Percentiles rank a stretch among this genome's conserved stretches.
phyloP scores from a whole-genome alignment of 2,797 vertebrate genomes.

The Hafferia zeledoni region DNA sequence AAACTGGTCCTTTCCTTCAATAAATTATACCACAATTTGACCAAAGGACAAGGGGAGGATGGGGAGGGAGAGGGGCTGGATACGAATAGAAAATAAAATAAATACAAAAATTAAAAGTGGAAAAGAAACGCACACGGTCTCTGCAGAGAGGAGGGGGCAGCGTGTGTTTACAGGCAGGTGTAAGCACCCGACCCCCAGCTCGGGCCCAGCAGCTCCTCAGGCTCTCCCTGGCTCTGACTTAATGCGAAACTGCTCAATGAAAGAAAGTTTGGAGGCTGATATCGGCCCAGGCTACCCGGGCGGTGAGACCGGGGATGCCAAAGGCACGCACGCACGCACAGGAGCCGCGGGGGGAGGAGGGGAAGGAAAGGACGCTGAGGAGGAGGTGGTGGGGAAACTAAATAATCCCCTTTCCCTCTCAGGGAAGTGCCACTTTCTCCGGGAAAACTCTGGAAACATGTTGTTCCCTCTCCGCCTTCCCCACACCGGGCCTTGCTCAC shows the following conservation, averaged over 20 bases:
- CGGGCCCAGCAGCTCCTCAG: slow-evolving; percentile 38
- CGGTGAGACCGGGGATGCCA: neutral
- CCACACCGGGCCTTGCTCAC: slow-evolving; percentile 56
- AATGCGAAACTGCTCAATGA: slow-evolving; percentile 6
- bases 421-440: slow-evolving; percentile 67
- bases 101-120: neutral
- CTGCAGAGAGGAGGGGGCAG: neutral
- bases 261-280: slow-evolving; percentile 66
- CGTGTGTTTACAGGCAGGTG: slow-evolving; percentile 45
- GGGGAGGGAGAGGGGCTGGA: neutral
- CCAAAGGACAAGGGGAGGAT: neutral
- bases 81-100: slow-evolving; percentile 48
- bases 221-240: slow-evolving; percentile 24
- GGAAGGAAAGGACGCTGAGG: neutral
- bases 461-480: slow-evolving; percentile 25
- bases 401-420: slow-evolving; percentile 10
- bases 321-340: slow-evolving; percentile 38
- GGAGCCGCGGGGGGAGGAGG: neutral
- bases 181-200: neutral
- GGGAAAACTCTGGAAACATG: slow-evolving; percentile 68
- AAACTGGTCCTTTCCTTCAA: slow-evolving; percentile 60
- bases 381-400: neutral
- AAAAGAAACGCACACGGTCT: neutral
- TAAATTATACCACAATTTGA: slow-evolving; percentile 48
- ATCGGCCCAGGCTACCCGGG: neutral